Percentiles rank a stretch among this genome's conserved stretches.
Evolutionary conservation across 2,797 vertebrate genomes (phyloP).

Genomic region (Pterois miles): DNA sequence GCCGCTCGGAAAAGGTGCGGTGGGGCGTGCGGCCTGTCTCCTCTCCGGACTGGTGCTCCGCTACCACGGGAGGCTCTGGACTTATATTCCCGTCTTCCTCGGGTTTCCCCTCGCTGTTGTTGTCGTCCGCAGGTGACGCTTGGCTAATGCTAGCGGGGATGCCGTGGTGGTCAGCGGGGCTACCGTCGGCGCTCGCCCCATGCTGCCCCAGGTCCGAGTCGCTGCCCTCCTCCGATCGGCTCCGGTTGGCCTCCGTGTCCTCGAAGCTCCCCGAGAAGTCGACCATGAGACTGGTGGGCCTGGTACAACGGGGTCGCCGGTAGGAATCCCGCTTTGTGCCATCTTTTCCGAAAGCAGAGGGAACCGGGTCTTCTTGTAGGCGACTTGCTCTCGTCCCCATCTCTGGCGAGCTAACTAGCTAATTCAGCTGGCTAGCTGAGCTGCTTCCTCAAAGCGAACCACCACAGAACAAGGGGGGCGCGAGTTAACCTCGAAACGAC

Average conservation of each 20-base stretch:
- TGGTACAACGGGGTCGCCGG: conserved; percentile 74
- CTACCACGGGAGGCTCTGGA: conserved; percentile 64
- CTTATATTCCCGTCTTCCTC: conserved; percentile 67
- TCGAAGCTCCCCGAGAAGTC: conserved; percentile 85
- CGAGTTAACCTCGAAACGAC: conserved; percentile 53
- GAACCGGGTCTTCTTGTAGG: conserved; percentile 80
- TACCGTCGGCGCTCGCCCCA: conserved; percentile 79
- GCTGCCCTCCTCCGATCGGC: conserved; percentile 85
- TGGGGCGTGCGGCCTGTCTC: conserved; percentile 83
- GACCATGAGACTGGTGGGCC: conserved; percentile 84
- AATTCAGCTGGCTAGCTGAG: conserved; percentile 48
- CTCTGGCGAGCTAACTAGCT: conserved; percentile 49
- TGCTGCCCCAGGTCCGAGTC: conserved; percentile 83
- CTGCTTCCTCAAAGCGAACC: conserved; percentile 59
- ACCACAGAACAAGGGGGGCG: conserved; percentile 12
- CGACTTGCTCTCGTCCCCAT: conserved; percentile 87
- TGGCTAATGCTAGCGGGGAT: conserved; percentile 67
- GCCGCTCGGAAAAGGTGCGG: conserved; percentile 85
- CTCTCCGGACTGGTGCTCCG: conserved; percentile 68
- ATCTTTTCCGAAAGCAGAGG: conserved; percentile 80
- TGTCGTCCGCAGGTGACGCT: conserved; percentile 70
- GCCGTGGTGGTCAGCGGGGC: conserved; percentile 77
- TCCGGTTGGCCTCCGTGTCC: conserved; percentile 80
- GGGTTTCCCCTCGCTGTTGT: conserved; percentile 67
- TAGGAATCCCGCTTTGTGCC: conserved; percentile 80